Evolutionary conservation across 1,140 invertebrate genomes (phyloP).

Genomic region (Drosophila chauvacae): DNA sequence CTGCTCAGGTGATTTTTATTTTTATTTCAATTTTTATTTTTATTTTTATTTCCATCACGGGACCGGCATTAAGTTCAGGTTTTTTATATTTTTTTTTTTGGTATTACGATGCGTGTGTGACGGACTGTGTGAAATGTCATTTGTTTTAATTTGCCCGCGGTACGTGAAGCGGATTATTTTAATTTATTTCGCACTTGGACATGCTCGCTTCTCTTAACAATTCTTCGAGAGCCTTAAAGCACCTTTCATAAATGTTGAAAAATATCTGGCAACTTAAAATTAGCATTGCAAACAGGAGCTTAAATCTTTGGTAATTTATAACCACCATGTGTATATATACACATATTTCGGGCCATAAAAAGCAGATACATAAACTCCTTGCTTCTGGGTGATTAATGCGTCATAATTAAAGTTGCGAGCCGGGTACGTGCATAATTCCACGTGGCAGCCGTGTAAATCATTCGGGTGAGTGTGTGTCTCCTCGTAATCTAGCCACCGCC

Average conservation of each 20-base stretch:
- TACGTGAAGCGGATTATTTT: slow-evolving; percentile 53
- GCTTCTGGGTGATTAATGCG: slow-evolving; percentile 47
- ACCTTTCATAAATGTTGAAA: background rate
- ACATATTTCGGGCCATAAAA: slow-evolving; percentile 44
- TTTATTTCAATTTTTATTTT: slow-evolving; percentile 28
- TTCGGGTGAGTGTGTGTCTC: slow-evolving; percentile 15
- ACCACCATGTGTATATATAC: background rate
- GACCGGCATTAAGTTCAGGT: slow-evolving; percentile 36
- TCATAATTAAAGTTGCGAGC: slow-evolving; percentile 44
- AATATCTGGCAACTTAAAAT: slow-evolving; percentile 21
- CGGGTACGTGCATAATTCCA: slow-evolving; percentile 46
- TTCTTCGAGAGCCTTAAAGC: slow-evolving; percentile 6
- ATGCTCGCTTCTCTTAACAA: background rate
- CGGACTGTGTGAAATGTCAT: slow-evolving; percentile 48
- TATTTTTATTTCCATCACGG: slow-evolving; percentile 51
- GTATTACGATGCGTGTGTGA: slow-evolving; percentile 25
- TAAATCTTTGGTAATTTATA: slow-evolving; percentile 42
- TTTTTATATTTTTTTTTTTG: slow-evolving; percentile 13
- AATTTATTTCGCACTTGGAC: slow-evolving; percentile 54
- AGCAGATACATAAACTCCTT: slow-evolving; percentile 40
- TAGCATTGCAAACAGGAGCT: slow-evolving; percentile 24
- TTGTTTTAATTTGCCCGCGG: slow-evolving; percentile 57
- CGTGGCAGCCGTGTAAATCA: slow-evolving; percentile 54
- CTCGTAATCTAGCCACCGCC: slow-evolving; percentile 36
- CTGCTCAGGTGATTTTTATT: slow-evolving; percentile 53